Percentiles rank a stretch among this genome's conserved stretches.
phyloP scores from a whole-genome alignment of 2,113 vertebrate species.

The Corvus moneduloides region DNA sequence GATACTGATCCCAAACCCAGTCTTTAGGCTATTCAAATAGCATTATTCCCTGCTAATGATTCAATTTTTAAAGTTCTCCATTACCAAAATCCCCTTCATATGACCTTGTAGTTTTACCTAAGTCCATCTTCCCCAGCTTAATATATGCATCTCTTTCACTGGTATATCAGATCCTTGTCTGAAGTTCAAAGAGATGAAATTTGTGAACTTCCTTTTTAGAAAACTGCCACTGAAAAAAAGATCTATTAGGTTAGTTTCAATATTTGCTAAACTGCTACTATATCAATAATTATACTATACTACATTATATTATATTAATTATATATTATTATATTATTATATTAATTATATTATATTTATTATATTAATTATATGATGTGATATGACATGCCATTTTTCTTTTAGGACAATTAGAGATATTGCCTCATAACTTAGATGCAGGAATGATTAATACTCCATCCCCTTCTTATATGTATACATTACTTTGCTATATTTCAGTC shows the following conservation, averaged over 20 bases:
- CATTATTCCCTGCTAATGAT: fast-evolving
- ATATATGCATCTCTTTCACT: not conserved
- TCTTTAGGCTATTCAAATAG: not conserved
- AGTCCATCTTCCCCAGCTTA: not conserved
- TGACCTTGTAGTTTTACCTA: not conserved
- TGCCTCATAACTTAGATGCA: not conserved
- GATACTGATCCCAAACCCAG: not conserved
- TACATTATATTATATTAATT: not conserved
- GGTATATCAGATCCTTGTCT: not conserved
- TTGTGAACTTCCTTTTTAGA: not conserved
- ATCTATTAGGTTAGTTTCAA: not conserved
- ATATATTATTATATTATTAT: too few relatives aligned
- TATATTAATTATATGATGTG: not conserved
- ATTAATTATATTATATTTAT: too few relatives aligned
- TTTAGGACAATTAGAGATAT: not conserved
- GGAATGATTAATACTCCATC: not conserved
- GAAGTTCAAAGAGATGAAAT: not conserved
- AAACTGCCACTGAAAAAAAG: not conserved
- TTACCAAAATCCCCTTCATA: not conserved
- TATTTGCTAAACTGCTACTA: not conserved
- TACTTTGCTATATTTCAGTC: not conserved
- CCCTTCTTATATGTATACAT: not conserved
- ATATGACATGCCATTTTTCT: not conserved
- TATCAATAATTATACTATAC: not conserved
- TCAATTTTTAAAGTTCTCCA: not conserved